Percentiles rank a stretch among this genome's conserved stretches.
phyloP scores from a whole-genome alignment of 2,113 vertebrate genomes.

The Phyllopteryx taeniolatus region DNA sequence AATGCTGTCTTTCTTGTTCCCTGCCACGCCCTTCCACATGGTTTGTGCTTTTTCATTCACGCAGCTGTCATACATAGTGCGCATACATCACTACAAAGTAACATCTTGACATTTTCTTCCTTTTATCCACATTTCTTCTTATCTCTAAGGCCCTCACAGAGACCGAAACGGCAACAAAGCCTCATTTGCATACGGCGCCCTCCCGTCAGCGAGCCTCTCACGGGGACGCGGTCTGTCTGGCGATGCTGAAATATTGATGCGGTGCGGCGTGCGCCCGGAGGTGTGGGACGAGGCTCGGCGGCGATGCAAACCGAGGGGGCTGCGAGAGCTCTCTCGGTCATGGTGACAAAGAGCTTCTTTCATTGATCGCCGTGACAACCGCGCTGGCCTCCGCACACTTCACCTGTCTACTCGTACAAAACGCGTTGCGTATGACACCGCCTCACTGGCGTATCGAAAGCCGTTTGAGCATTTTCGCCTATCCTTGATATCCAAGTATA shows the following conservation, averaged over 20 bases:
- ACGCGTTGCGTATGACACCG: not conserved
- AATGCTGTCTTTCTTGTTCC: too few relatives aligned
- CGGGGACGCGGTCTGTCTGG: conserved; percentile 12
- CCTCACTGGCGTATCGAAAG: too few relatives aligned
- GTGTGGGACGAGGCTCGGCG: conserved; percentile 26
- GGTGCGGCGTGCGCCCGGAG: conserved; percentile 9
- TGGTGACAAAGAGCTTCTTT: conserved; percentile 54
- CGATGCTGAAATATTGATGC: conserved; percentile 47
- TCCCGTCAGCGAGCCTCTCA: not conserved
- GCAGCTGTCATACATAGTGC: too few relatives aligned
- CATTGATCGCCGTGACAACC: conserved; percentile 12
- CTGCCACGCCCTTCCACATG: too few relatives aligned
- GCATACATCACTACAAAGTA: not conserved
- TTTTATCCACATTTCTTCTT: not conserved
- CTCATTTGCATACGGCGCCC: conserved; percentile 44
- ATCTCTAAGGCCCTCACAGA: conserved; percentile 8
- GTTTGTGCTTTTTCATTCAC: too few relatives aligned
- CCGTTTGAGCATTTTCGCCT: too few relatives aligned
- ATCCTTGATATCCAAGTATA: too few relatives aligned
- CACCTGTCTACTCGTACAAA: conserved; percentile 2
- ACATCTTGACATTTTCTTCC: not conserved
- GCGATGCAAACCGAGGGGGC: conserved; percentile 1
- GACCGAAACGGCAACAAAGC: conserved; percentile 15
- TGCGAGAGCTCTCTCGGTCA: conserved; percentile 17
- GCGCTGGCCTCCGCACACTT: not conserved